Base-by-base conservation (phyloP, 2,888 invertebrate species). In the Hirtodrosophila cameraria region DNA sequence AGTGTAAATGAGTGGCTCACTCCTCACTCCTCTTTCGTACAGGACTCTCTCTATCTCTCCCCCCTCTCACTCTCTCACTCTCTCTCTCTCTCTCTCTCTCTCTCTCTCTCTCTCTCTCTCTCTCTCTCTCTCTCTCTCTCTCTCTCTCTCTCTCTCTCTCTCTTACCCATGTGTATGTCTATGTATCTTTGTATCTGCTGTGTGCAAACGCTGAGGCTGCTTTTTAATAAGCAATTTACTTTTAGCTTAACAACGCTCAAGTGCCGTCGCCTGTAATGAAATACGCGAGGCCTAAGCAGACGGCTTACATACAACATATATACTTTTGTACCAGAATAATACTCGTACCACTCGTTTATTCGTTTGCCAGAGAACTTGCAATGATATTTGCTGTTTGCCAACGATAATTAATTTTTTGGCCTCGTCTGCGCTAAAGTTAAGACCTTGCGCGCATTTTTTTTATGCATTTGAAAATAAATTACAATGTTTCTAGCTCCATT, bases 141-240 rank as follows among this genome's bases (percentile, higher is more conserved):
- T n/a, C n/a, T n/a, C n/a, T n/a, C n/a, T n/a, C n/a, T n/a, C n/a
- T n/a, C n/a, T n/a, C n/a, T n/a, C n/a, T n/a, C 23, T 23, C 23
- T 6, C 12, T 3, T 4, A 16, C 20, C 16, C 30, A 16, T n/a
- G 18, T 28, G 16, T 46, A 27, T 46, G 12, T 55, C 61, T 41
- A 23, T 49, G 33, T 33, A 41, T 39, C 28, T 33, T 16, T 48
- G 18, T 45, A 13, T 30, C 6, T 33, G 28, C 42, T 42, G 53
- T 46, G 54, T 68, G 43, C 49, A 53, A 61, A 49, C 13, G 64
- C 55, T 54, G 60, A 41, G 60, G 58, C 71, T 78, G 78, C 82
- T 79, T 79, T 79, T 79, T 79, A 79, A 79, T 79, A 79, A 79
- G 79, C 82, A 79, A 79, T 79, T 81, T 82, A 77, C 75, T 80